Base-by-base conservation (phyloP, 92 coral and sea anemone genomes). In the Galaxea fascicularis region DNA sequence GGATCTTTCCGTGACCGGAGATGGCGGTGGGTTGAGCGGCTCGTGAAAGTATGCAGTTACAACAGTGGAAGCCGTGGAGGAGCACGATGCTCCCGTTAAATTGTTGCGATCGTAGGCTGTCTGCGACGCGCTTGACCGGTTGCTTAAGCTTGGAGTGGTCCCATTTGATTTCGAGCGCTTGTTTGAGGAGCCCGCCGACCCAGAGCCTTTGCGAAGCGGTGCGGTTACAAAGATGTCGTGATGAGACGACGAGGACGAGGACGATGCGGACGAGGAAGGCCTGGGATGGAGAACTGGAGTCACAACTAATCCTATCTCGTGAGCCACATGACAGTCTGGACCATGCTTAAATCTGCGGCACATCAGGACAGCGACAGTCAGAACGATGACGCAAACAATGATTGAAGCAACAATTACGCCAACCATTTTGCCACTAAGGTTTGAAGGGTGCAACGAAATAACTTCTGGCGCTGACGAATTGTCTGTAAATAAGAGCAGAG, bases 1-100 rank as follows among this genome's bases (percentile, higher is more conserved):
- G 76, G 99, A 97, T 60, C 99, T 91, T 75, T 95, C 98, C 69
- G 99, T 97, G 8, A 90, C 99, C 10, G 99, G 97, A 0, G 99
- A 97, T 52, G 99, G 99, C 11, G 99, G 99, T 26, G 99, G 99
- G 49, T 97, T 97, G 5, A 93, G 68, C 14, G 98, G 96, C 56
- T 91, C 95, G 44, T 91, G 92, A 0, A 92, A 92, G 70, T 92
- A 97, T 2, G 98, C 94, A 27, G 94, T 95, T 16, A 93, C 90
- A 0, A 95, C 96, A 1, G 97, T 95, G 28, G 98, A 97, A 14
- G 92, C 98, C 13, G 93, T 85, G 12, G 99, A 94, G 5, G 94
- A 91, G 20, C 94, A 95, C 29, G 98, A 95, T 24, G 94, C 95
- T 10, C 99, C 99, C 0, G 99, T 97, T 53, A 97, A 77, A 78